Percentiles rank a stretch among this genome's conserved stretches.
phyloP scores from a whole-genome alignment of 2,888 invertebrate species.

The Drosophila meridiana region DNA sequence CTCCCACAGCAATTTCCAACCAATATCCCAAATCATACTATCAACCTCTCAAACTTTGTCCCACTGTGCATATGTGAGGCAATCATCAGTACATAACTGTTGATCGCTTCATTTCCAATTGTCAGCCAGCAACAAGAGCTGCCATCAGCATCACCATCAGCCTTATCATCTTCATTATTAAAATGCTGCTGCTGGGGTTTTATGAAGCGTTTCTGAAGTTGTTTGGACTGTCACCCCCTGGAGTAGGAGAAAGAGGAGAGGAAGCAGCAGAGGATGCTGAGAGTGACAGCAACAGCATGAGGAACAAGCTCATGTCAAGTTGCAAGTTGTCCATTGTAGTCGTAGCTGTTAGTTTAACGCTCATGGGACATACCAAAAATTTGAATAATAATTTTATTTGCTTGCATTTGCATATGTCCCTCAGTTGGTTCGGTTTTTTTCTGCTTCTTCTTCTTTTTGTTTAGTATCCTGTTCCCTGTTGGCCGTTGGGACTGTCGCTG shows the following conservation, averaged over 20 bases:
- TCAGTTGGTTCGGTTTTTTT: conserved; percentile 26
- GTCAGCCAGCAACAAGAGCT: conserved; percentile 25
- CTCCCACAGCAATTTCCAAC: neutral
- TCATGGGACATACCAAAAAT: conserved; percentile 77
- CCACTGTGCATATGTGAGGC: conserved; percentile 31
- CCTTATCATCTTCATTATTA: conserved; percentile 28
- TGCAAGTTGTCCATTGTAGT: conserved; percentile 67
- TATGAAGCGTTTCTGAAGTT: conserved; percentile 62
- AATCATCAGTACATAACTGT: conserved; percentile 37
- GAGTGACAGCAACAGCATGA: conserved; percentile 9
- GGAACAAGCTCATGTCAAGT: conserved; percentile 34
- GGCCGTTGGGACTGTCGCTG: conserved; percentile 36
- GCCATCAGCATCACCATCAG: conserved; percentile 33
- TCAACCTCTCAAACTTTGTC: neutral
- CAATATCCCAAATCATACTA: neutral
- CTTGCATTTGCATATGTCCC: conserved; percentile 71
- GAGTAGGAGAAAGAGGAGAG: too few species aligned
- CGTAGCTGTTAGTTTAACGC: conserved; percentile 78
- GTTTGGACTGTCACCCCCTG: conserved; percentile 59
- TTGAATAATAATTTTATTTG: conserved; percentile 81
- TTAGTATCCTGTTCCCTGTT: conserved; percentile 16
- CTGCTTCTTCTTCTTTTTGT: conserved; percentile 13
- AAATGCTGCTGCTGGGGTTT: conserved; percentile 47
- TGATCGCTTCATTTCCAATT: conserved; percentile 59
- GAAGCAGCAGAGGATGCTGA: too few species aligned